Percentiles rank a stretch among this genome's conserved stretches.
Evolutionary conservation across 1,140 invertebrate species (phyloP).

Genomic region (Andricus grossulariae): DNA sequence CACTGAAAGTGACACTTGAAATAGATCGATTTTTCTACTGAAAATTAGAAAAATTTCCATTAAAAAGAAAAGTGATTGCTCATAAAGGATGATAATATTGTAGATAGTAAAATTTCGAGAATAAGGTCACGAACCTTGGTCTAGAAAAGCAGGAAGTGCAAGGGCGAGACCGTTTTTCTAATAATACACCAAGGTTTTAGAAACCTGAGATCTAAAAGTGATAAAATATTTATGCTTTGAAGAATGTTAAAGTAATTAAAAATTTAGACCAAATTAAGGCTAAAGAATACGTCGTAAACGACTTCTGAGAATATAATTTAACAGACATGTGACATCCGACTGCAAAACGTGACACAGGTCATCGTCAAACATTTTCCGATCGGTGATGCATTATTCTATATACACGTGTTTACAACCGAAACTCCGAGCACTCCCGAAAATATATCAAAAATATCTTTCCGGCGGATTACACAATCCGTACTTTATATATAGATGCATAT

Average conservation of each 20-base stretch:
- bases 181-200: background rate
- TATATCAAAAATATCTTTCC: constrained; percentile 46
- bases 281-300: background rate
- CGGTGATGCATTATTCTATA: background rate
- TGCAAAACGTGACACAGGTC: background rate
- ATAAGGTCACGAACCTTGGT: constrained; percentile 26
- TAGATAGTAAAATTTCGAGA: background rate
- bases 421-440: constrained; percentile 30
- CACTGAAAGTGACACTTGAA: no score
- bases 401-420: background rate
- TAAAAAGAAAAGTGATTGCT: no score
- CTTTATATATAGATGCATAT: constrained; percentile 40
- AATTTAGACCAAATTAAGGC: background rate
- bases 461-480: constrained; percentile 46
- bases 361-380: constrained; percentile 5
- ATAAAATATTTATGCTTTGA: no score
- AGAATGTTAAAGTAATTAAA: background rate
- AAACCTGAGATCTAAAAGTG: background rate
- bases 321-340: background rate
- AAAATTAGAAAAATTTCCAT: no score
- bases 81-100: background rate
- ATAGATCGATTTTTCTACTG: no score
- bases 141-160: background rate
- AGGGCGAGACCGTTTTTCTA: background rate
- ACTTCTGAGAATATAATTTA: background rate